Conservation (phyloP, 2,888 invertebrate species). For the Cloeon dipterum region DNA sequence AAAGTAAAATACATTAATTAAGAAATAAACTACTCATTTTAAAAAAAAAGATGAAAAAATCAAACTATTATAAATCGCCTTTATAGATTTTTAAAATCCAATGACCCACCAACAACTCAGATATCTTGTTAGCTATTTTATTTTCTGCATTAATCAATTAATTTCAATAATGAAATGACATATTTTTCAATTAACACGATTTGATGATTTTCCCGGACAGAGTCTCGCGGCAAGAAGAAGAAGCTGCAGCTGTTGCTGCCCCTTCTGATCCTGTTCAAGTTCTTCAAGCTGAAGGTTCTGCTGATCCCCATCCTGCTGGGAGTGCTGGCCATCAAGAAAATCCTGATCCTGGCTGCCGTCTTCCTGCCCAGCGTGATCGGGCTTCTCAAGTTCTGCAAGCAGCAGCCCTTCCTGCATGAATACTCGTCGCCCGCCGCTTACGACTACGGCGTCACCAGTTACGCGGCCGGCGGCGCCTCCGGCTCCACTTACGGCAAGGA, state of each 20-base stretch:
- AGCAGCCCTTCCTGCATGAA: slow-evolving; percentile 1
- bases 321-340: slow-evolving; percentile 40
- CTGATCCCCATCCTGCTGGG: slow-evolving; percentile 33
- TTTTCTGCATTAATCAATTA: no score
- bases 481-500: slow-evolving; percentile 3
- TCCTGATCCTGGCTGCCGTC: slow-evolving; percentile 32
- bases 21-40: no score
- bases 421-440: neutral
- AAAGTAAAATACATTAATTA: no score
- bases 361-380: slow-evolving; percentile 27
- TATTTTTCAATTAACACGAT: neutral
- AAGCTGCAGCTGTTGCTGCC: slow-evolving; percentile 7
- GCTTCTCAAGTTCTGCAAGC: slow-evolving; percentile 22
- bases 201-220: neutral
- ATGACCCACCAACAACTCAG: no score
- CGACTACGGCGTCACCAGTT: slow-evolving; percentile 2
- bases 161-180: no score
- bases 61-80: no score
- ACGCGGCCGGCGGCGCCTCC: slow-evolving; percentile 1
- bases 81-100: no score
- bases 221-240: slow-evolving; percentile 7
- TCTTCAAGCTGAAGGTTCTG: slow-evolving; percentile 26
- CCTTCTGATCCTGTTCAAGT: slow-evolving; percentile 15
- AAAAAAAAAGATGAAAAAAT: no score
- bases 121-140: no score